Percentiles rank a stretch among this genome's conserved stretches.
phyloP scores from a whole-genome alignment of 2,888 invertebrate genomes.

The Lymantria monacha region DNA sequence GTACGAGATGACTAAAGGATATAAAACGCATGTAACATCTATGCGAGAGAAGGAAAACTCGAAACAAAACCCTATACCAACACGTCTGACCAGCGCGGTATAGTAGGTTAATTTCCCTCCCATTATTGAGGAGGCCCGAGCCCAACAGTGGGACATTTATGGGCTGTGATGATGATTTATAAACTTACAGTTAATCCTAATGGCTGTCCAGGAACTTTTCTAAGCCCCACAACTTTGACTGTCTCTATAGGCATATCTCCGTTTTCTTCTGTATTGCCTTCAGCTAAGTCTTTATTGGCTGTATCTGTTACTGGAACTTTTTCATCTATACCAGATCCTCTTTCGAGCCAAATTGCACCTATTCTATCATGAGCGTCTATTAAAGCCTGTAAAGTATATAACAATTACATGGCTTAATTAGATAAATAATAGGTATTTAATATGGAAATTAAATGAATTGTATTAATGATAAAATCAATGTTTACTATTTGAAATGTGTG shows the following conservation, averaged over 20 bases:
- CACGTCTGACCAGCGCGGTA: too few species aligned
- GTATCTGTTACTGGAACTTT: conserved; percentile 48
- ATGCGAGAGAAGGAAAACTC: too few species aligned
- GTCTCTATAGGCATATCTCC: conserved; percentile 89
- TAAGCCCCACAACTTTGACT: conserved; percentile 92
- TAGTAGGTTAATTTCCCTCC: too few species aligned
- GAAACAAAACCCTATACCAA: too few species aligned
- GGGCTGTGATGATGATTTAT: too few species aligned
- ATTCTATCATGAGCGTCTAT: conserved; percentile 95
- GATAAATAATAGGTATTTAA: neutral
- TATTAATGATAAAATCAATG: neutral
- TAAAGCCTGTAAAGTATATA: conserved; percentile 83
- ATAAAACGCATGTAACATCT: too few species aligned
- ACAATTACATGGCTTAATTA: neutral
- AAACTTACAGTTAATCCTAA: conserved; percentile 87
- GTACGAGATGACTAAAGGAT: too few species aligned
- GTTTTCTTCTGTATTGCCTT: conserved; percentile 64
- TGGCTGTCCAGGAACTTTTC: conserved; percentile 93
- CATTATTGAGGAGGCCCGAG: too few species aligned
- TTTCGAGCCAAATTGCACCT: conserved; percentile 83
- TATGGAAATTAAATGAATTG: neutral
- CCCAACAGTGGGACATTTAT: too few species aligned
- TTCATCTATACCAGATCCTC: conserved; percentile 78
- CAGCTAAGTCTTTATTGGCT: conserved; percentile 52
- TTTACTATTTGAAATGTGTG: neutral